Percentiles rank a stretch among this genome's conserved stretches.
Evolutionary conservation across 1,140 invertebrate genomes (phyloP).

Genomic region (Leucophenga varia): DNA sequence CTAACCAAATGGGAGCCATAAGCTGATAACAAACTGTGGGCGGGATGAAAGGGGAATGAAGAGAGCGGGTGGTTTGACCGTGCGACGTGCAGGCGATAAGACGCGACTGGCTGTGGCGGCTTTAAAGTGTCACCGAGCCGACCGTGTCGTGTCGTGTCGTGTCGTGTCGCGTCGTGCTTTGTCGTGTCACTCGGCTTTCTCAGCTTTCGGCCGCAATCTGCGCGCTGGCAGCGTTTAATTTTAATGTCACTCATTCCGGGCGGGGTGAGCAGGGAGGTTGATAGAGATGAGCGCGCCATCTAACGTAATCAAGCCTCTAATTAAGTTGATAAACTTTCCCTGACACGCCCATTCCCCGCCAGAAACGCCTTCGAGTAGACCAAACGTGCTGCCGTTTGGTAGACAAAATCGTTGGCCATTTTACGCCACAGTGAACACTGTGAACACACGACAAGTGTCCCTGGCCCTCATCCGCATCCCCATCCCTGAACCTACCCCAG

Average conservation of each 20-base stretch:
- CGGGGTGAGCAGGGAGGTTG: slow-evolving; percentile 1
- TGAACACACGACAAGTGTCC: slow-evolving; percentile 5
- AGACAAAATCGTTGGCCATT: slow-evolving; percentile 39
- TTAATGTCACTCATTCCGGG: slow-evolving; percentile 29
- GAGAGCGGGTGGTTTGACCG: neutral
- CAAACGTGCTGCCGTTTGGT: slow-evolving; percentile 25
- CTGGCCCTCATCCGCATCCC: neutral
- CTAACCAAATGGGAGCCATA: slow-evolving; percentile 52
- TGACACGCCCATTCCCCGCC: slow-evolving; percentile 13
- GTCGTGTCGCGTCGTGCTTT: neutral
- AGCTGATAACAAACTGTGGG: slow-evolving; percentile 41
- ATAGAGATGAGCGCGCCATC: slow-evolving; percentile 25
- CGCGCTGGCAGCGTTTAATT: slow-evolving; percentile 28
- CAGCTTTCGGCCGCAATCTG: slow-evolving; percentile 14
- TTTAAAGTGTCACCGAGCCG: slow-evolving; percentile 42
- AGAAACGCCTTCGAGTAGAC: too few relatives aligned
- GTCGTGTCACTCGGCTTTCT: too few relatives aligned
- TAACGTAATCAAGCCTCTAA: slow-evolving; percentile 50
- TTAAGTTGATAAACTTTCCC: slow-evolving; percentile 47
- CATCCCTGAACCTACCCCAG: too few relatives aligned
- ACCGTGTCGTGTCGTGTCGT: slow-evolving; percentile 22
- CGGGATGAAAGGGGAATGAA: neutral
- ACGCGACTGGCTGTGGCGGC: slow-evolving; percentile 20
- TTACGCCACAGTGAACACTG: slow-evolving; percentile 34
- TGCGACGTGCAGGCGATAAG: slow-evolving; percentile 35